Conservation (phyloP, 1,140 invertebrate genomes). For the Diorhabda carinulata region DNA sequence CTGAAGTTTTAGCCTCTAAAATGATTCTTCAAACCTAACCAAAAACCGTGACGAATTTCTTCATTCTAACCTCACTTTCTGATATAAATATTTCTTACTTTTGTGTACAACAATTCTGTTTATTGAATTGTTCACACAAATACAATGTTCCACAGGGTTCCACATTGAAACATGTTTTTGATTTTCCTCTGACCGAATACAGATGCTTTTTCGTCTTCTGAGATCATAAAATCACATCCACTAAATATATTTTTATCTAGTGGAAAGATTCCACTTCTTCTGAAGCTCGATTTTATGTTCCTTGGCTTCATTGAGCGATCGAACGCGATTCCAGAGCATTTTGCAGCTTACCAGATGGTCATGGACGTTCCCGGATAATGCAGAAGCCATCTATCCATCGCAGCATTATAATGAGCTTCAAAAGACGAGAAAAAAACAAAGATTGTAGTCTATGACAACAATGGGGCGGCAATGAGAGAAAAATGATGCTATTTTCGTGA, state of each 20-base stretch:
- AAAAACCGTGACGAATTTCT: too few species aligned
- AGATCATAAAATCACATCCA: background rate
- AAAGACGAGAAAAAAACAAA: constrained; percentile 22
- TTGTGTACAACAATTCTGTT: too few species aligned
- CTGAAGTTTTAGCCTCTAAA: too few species aligned
- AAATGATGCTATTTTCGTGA: constrained; percentile 26
- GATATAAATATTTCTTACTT: too few species aligned
- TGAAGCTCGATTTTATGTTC: constrained; percentile 6
- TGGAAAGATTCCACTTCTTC: background rate
- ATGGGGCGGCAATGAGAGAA: constrained; percentile 38
- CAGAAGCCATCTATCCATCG: background rate
- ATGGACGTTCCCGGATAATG: background rate
- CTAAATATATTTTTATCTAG: background rate
- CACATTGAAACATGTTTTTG: too few species aligned
- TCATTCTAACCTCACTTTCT: too few species aligned
- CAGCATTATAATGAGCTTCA: background rate
- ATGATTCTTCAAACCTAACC: too few species aligned
- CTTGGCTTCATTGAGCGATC: constrained; percentile 9
- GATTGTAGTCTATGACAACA: constrained; percentile 40
- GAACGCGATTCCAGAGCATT: background rate
- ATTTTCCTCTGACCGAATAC: too few species aligned
- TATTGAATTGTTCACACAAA: too few species aligned
- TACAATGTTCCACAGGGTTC: too few species aligned
- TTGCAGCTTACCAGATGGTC: background rate
- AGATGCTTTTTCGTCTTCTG: background rate